Evolutionary conservation across 1,140 invertebrate species (phyloP).

Genomic region (Homarus americanus): DNA sequence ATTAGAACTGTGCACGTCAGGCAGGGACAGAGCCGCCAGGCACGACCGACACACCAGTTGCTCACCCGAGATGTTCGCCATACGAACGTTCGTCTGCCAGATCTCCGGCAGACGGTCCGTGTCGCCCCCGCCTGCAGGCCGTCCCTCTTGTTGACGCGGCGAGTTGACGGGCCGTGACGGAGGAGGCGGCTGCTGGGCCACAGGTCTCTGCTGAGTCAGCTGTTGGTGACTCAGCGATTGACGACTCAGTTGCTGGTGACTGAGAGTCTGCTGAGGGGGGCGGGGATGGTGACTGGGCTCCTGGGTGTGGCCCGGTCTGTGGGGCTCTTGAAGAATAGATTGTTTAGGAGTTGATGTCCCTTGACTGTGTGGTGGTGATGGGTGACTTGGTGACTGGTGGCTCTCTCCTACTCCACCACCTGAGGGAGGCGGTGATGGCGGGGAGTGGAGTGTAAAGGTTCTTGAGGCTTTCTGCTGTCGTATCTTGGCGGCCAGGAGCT

Average conservation of each 20-base stretch:
- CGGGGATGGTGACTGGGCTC: too few relatives aligned
- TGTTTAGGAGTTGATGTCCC: too few relatives aligned
- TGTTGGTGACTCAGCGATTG: background rate
- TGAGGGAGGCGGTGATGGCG: background rate
- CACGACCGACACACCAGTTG: slow-evolving; percentile 45
- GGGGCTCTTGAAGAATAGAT: too few relatives aligned
- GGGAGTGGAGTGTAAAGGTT: slow-evolving; percentile 24
- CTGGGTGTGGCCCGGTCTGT: too few relatives aligned
- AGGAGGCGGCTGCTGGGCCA: slow-evolving; percentile 1
- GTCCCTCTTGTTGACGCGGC: background rate
- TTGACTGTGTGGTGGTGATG: background rate
- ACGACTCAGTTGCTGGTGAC: too few relatives aligned
- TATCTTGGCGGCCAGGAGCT: slow-evolving; percentile 38
- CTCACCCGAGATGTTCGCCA: slow-evolving; percentile 7
- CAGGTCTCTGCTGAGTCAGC: background rate
- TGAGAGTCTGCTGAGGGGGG: too few relatives aligned
- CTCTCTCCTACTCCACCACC: background rate
- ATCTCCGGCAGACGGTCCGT: background rate
- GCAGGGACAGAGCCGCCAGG: slow-evolving; percentile 51
- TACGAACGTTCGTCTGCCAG: background rate
- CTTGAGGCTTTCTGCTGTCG: background rate
- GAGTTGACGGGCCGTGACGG: slow-evolving; percentile 15
- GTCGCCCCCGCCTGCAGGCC: background rate
- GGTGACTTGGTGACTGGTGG: background rate
- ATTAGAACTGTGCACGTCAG: slow-evolving; percentile 44